Evolutionary conservation across 2,113 vertebrate species (phyloP), one percentile per base, ranked within the genome.

Genomic region (Tretioscincus oriximinensis): DNA sequence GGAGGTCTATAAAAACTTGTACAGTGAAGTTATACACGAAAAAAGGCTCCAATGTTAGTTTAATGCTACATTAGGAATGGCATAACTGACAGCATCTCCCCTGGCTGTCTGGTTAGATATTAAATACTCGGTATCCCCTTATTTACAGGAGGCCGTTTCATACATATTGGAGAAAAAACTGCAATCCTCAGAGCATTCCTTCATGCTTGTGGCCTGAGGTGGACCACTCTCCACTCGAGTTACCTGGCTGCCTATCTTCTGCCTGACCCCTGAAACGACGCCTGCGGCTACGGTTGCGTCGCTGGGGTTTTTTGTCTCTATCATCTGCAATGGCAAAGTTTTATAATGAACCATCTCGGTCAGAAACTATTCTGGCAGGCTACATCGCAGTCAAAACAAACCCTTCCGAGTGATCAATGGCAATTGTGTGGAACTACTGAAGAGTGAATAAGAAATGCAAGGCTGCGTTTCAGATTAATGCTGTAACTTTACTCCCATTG

Each of bases 241-340:
- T 99, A 99, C 98, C 98, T 99, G 97, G 97, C 96, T 98, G 98
- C 97, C 97, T 97, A 95, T 98, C 98, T 95, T 99, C 97, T 90
- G 95, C 95, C 95, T 97, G 97, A 96, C 96, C 96, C 92, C 96
- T 97, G 93, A 95, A 93, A 82, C 95, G 97, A 93, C 98, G 97
- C 90, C 98, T 97, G 83, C 97, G 97, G 95, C 98, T 99, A 96
- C 97, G 98, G 95, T 99, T 99, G 94, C 98, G 97, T 94, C 97
- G 97, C 95, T 97, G 97, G 93, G 97, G 94, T 96, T 98, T 99
- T 94, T 95, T 96, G 91, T 98, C 97, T 88, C 95, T 94, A 94
- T 98, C 96, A 96, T 99, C 98, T 99, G 96, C 87, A 96, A 97
- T 93, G 96, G 92, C 92, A 96, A 95, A 95, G 91, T 95, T 94